Evolutionary conservation across 2,888 invertebrate species (phyloP).

Genomic region (Chorisops tibialis): DNA sequence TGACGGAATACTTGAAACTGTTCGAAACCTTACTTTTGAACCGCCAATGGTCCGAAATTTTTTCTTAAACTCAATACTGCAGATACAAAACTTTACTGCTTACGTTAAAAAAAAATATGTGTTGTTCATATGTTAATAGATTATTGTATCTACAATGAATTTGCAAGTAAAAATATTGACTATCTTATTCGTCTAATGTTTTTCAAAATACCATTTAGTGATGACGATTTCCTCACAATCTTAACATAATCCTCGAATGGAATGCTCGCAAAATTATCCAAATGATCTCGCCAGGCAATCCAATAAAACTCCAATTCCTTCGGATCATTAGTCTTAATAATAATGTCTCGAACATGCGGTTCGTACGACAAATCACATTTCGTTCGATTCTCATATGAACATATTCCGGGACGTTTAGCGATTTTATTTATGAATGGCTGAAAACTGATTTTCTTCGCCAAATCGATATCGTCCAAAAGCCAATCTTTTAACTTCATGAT

Average conservation of each 20-base stretch:
- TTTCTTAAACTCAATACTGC: too few relatives aligned
- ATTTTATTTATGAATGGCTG: slow-evolving; percentile 70
- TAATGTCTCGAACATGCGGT: slow-evolving; percentile 53
- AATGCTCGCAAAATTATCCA: slow-evolving; percentile 39
- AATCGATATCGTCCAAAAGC: slow-evolving; percentile 65
- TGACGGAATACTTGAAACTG: too few relatives aligned
- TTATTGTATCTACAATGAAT: too few relatives aligned
- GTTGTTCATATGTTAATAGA: too few relatives aligned
- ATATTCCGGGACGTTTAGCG: slow-evolving; percentile 73
- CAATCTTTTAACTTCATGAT: slow-evolving; percentile 68
- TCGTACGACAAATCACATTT: slow-evolving; percentile 70
- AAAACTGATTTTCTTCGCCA: slow-evolving; percentile 58
- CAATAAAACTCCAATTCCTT: slow-evolving; percentile 47
- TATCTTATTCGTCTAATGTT: too few relatives aligned
- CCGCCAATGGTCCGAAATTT: too few relatives aligned
- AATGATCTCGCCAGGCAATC: slow-evolving; percentile 45
- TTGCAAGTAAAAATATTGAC: too few relatives aligned
- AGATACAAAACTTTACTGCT: too few relatives aligned
- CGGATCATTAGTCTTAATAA: slow-evolving; percentile 40
- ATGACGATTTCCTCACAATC: slow-evolving; percentile 44
- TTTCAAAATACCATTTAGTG: slow-evolving; percentile 44
- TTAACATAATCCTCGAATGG: slow-evolving; percentile 44
- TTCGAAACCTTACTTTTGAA: too few relatives aligned
- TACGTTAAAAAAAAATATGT: too few relatives aligned
- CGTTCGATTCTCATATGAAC: slow-evolving; percentile 59